phyloP scores from a whole-genome alignment of 2,113 vertebrate genomes.

The Rousettus leschenaultii region DNA sequence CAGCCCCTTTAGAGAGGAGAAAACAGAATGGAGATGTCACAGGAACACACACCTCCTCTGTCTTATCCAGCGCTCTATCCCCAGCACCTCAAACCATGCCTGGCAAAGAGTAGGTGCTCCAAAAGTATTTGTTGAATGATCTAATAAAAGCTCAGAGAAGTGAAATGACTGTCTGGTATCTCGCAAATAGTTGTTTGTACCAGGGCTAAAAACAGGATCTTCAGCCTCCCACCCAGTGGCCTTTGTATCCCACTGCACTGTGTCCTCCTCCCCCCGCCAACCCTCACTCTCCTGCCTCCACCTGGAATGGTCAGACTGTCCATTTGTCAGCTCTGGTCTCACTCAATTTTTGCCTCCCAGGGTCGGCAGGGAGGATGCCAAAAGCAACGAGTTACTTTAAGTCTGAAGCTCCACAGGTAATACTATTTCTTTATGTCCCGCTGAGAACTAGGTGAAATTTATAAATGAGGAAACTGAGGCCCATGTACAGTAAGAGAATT shows the following conservation, averaged over 20 bases:
- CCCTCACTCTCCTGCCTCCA: background rate
- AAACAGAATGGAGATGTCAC: background rate
- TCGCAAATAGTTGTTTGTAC: background rate
- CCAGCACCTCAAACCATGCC: background rate
- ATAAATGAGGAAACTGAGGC: background rate
- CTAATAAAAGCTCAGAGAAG: background rate
- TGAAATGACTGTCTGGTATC: background rate
- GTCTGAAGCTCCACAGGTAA: background rate
- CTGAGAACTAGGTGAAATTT: background rate
- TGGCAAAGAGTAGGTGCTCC: background rate
- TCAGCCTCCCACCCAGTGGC: background rate
- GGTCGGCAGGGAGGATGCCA: background rate
- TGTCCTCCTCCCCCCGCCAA: background rate
- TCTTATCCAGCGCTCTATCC: background rate
- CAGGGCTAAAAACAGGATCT: background rate
- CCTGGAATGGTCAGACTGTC: background rate
- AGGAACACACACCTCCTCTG: background rate
- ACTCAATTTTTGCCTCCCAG: background rate
- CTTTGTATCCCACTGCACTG: background rate
- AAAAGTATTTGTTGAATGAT: background rate
- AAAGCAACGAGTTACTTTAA: slow-evolving; percentile 13
- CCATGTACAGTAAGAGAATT: background rate
- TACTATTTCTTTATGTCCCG: background rate
- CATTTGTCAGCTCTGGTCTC: background rate
- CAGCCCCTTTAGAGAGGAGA: background rate